These are phyloP conservation scores for Drosophila borealis DNA, from an alignment of 2,888 invertebrate species.

Conservation along the genomic window DNA sequence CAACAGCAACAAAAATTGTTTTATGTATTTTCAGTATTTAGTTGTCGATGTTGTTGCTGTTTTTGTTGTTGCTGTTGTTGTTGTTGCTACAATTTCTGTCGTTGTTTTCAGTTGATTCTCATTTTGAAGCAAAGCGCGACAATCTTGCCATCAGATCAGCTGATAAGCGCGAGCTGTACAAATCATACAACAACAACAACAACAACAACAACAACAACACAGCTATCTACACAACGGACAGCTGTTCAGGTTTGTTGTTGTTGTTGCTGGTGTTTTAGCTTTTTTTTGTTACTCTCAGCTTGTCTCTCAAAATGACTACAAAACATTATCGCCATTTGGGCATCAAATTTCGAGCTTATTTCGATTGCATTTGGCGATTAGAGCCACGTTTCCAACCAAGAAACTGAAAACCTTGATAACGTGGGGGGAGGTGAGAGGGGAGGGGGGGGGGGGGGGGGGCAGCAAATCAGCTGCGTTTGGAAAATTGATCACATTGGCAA, in stretches of 20 bases:
- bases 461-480: constrained; percentile 34
- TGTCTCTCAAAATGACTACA: constrained; percentile 68
- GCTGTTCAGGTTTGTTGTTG: constrained; percentile 58
- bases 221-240: constrained; percentile 55
- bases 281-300: constrained; percentile 27
- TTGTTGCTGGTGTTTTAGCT: constrained; percentile 31
- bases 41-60: constrained; percentile 33
- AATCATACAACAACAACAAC: constrained; percentile 73
- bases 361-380: constrained; percentile 58
- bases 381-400: constrained; percentile 29
- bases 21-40: constrained; percentile 58
- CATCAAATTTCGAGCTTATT: constrained; percentile 73
- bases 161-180: constrained; percentile 75
- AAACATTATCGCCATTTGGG: constrained; percentile 68
- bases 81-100: constrained; percentile 64
- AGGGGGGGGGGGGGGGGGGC: not conserved
- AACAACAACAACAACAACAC: constrained; percentile 43
- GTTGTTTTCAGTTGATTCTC: constrained; percentile 75
- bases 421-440: constrained; percentile 2
- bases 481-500: constrained; percentile 19
- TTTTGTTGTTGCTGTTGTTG: constrained; percentile 38
- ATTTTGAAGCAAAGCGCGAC: constrained; percentile 80
- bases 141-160: constrained; percentile 80
- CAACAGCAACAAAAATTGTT: constrained; percentile 42
- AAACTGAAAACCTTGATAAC: constrained; percentile 30